A percentile compares a stretch with the other conserved stretches of the same genome.
Conservation (phyloP, 2,113 vertebrate genomes). For the Odocoileus hemionus region DNA sequence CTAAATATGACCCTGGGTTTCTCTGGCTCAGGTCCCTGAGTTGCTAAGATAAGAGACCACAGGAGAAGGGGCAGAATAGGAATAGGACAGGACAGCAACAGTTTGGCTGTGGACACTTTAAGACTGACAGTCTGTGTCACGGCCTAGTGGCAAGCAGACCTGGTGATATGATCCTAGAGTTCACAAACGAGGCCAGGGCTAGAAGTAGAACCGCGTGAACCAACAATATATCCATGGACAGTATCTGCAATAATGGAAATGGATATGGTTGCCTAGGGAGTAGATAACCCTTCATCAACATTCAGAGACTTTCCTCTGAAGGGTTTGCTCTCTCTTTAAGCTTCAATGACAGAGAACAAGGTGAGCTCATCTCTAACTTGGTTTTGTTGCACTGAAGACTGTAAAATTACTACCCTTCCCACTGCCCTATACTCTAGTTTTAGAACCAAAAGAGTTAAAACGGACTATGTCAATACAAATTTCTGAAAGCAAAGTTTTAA, state of each 20-base stretch:
- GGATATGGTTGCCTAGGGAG: neutral
- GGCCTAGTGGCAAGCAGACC: neutral
- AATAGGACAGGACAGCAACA: neutral
- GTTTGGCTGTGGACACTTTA: neutral
- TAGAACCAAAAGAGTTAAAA: neutral
- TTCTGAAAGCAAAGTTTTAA: neutral
- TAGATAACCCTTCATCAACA: neutral
- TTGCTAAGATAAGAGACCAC: neutral
- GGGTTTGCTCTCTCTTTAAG: neutral
- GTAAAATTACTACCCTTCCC: neutral
- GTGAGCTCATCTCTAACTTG: rapidly evolving
- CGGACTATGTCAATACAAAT: neutral
- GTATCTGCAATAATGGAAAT: neutral
- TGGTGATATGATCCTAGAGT: neutral
- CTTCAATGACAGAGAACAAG: neutral
- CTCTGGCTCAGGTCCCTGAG: neutral
- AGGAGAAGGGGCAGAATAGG: neutral
- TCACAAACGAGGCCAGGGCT: neutral
- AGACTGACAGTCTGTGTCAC: neutral
- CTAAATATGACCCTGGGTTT: neutral
- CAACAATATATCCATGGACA: neutral
- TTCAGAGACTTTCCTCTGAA: neutral
- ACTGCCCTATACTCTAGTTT: neutral
- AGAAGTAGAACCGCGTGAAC: neutral
- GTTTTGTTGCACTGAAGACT: neutral